Base-by-base conservation (phyloP, 2,888 invertebrate species). In the Tinea semifulvella region DNA sequence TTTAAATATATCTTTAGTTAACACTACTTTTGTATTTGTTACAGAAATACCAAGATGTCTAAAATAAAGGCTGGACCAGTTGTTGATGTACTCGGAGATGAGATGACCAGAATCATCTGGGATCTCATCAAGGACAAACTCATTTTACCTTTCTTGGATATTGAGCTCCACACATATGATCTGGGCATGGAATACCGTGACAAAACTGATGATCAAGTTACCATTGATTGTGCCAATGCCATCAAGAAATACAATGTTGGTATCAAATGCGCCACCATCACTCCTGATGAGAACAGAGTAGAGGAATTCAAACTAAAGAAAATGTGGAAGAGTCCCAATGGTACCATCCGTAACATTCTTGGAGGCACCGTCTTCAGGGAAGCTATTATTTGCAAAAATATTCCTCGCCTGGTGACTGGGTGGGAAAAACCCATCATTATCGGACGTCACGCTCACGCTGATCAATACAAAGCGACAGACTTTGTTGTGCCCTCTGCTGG, bases 371-470 rank as follows among this genome's bases (percentile, higher is more conserved):
- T 90, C 0, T 94, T 94, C 65, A 86, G 93, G 53, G 93, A 94
- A 65, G 90, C 94, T 0, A 94, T 94, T 52, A 91, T 92, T 57
- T 93, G 93, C 68, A 91, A 92, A 61, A 94, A 98, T 68, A 95
- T 99, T 68, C 98, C 98, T 6, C 88, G 97, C 50, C 84, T 99
- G 47, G 98, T 99, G 0, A 88, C 91, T 38, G 90, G 94, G 26
- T 99, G 99, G 99, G 89, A 88, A 40, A 91, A 97, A 60, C 97
- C 98, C 4, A 99, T 99, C 54, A 92, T 99, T 45, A 98, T 99
- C 61, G 99, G 98, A 2, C 92, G 98, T 82, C 98, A 99, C 66
- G 98, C 98, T 44, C 94, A 98, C 65, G 98, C 94, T 26, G 98
- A 98, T 79, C 98, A 97, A 70, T 97, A 97, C 70, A 95, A 94